Evolutionary conservation across 1,140 invertebrate species (phyloP), one percentile per base, ranked within the genome.

Genomic region (Plectus sambesii): DNA sequence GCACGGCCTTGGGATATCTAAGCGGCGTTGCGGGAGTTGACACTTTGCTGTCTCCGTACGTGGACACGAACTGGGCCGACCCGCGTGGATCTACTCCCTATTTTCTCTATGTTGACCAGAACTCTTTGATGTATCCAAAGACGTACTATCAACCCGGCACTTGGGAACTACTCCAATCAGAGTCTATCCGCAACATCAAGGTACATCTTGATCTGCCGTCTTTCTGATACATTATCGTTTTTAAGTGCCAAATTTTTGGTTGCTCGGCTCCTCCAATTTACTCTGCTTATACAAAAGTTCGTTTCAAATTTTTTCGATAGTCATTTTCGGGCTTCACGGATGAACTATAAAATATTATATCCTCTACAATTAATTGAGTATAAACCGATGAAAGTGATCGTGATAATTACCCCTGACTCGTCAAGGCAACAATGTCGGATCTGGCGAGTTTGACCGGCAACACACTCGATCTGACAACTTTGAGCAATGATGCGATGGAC

Each of bases 61-160:
- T 62, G 5, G 61, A 62, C 33, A 63, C 61, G 5, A 58, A 62
- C 37, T 62, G 61, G 61, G 47, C 47, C n/a, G 52, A 62, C 36
- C 58, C 61, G 2, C 38, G 47, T 25, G 51, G 45, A 19, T 37
- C 29, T 8, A n/a, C n/a, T n/a, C 20, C 54, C 23, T 62, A 55
- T 35, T 45, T 49, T 1, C 23, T 62, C 15, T 50, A 47, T 30
- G 17, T 62, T n/a, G 60, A 62, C 38, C 60, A 62, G 37, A 45
- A 47, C 22, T 41, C 51, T 9, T 43, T 47, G 12, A 27, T 51
- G 1, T 36, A 35, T 19, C 19, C 17, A 22, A 38, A 49, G 33
- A 58, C 45, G 15, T 58, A 55, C 33, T 49, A 51, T 25, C 22
- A 20, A 25, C 56, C 60, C 40, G 46, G n/a, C n/a, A n/a, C 45